Base-by-base conservation (phyloP, 2,888 invertebrate genomes). In the Parnassius smintheus region DNA sequence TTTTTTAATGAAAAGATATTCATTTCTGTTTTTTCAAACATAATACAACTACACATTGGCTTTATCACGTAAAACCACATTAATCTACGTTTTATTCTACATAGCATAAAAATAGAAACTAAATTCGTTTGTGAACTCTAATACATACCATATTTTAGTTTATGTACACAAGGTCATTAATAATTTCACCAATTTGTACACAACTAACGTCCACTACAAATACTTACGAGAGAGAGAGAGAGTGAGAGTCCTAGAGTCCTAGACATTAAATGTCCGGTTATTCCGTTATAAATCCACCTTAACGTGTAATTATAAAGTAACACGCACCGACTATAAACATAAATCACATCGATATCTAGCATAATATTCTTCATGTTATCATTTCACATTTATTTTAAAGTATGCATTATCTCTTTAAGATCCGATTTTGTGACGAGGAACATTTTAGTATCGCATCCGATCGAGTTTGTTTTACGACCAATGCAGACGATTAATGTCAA, bases 401-500 rank as follows among this genome's bases (percentile, higher is more conserved):
- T 50, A 78, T 78, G 75, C 85, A 44, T 52, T 51, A 75, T 78
- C 75, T 73, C 70, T 68, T 75, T 72, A 68, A 75, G 75, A 75
- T 81, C 78, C 75, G 78, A 82, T 82, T 83, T 78, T 73, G 80
- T 81, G 82, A 76, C 84, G 82, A 83, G 85, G 86, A 86, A 84
- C 78, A 77, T 79, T 66, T 62, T 61, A 64, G 67, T 68, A 69
- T 68, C 66, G 61, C 59, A 64, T 63, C 61, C 56, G 45, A 62
- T 77, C 78, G 69, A 76, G 78, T 84, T 82, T 85, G 81, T 85
- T 88, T 89, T 88, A 64, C 22, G 52, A 56, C 56, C 44, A 87
- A 86, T 79, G 74, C 79, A 52, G 62, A 74, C 85, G 81, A 86
- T 88, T 83, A 88, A 83, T 82, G 82, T 85, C 81, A 78, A 75